Evolutionary conservation across 1,140 invertebrate genomes (phyloP).

Genomic region (Tribolium madens): DNA sequence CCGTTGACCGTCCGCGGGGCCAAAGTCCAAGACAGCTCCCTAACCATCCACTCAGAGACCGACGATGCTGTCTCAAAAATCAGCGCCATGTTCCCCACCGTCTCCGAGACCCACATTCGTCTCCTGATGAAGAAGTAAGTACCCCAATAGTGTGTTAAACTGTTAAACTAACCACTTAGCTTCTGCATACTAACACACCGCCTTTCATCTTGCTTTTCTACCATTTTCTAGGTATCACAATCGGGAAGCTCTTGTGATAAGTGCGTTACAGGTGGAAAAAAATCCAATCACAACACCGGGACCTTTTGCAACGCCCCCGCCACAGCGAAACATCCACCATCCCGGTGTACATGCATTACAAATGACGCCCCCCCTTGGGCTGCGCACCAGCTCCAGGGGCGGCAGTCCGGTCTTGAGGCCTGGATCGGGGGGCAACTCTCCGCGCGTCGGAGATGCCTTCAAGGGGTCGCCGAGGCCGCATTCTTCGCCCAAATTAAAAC

Average conservation of each 20-base stretch:
- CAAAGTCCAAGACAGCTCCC: slow-evolving; percentile 77
- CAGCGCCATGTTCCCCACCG: slow-evolving; percentile 91
- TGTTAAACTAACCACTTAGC: slow-evolving; percentile 12
- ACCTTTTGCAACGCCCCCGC: slow-evolving; percentile 76
- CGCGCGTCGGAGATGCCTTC: slow-evolving; percentile 66
- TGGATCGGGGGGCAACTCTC: slow-evolving; percentile 68
- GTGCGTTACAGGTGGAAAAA: slow-evolving; percentile 92
- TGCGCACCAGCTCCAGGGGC: slow-evolving; percentile 63
- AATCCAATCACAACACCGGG: slow-evolving; percentile 89
- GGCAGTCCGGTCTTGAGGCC: slow-evolving; percentile 62
- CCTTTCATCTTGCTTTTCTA: slow-evolving; percentile 47
- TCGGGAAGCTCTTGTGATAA: slow-evolving; percentile 91
- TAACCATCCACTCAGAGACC: slow-evolving; percentile 71
- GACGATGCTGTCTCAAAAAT: slow-evolving; percentile 84
- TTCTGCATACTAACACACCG: slow-evolving; percentile 47
- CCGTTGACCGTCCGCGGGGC: slow-evolving; percentile 66
- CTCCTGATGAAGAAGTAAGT: slow-evolving; percentile 89
- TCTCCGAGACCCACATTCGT: slow-evolving; percentile 88
- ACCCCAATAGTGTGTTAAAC: not conserved
- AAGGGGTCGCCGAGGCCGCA: slow-evolving; percentile 74
- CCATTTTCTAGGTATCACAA: slow-evolving; percentile 82
- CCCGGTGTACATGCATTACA: slow-evolving; percentile 55
- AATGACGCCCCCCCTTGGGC: slow-evolving; percentile 62
- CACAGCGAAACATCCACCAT: slow-evolving; percentile 68
- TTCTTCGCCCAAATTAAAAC: slow-evolving; percentile 91